phyloP scores from a whole-genome alignment of 1,140 invertebrate genomes.

The Dolichoris vasculosae region DNA sequence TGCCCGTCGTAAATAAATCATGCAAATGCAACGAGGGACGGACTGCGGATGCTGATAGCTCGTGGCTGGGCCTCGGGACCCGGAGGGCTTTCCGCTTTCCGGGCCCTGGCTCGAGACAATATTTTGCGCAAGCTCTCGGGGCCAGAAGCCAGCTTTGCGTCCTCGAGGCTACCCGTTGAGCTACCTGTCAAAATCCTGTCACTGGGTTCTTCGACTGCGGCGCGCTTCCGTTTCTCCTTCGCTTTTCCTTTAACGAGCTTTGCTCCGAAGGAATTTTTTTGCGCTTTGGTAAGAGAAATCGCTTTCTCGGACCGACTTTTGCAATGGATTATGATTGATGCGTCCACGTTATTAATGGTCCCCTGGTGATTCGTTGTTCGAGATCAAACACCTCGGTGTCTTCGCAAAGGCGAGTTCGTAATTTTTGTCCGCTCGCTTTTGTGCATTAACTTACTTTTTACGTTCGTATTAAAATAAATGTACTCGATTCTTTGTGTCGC shows the following conservation, averaged over 20 bases:
- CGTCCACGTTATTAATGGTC: background rate
- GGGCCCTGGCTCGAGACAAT: constrained; percentile 48
- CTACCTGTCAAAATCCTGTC: constrained; percentile 32
- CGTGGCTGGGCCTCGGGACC: background rate
- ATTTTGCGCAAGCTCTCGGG: constrained; percentile 55
- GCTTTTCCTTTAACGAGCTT: background rate
- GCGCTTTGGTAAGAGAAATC: background rate
- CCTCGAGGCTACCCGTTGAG: background rate
- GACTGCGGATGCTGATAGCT: constrained; percentile 42
- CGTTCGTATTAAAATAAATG: too few species aligned
- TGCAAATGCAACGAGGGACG: constrained; percentile 50
- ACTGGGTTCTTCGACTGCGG: too few species aligned
- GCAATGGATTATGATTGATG: background rate
- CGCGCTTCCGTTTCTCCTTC: background rate
- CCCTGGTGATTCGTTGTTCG: background rate
- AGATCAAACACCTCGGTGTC: background rate
- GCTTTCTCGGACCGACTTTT: background rate
- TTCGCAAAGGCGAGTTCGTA: background rate
- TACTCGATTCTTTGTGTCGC: too few species aligned
- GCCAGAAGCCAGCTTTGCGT: background rate
- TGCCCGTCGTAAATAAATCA: constrained; percentile 52
- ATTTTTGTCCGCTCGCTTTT: background rate
- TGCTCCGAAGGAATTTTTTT: background rate
- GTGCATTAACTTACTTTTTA: too few species aligned
- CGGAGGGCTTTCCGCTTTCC: constrained; percentile 24